These are phyloP conservation scores for Oreochromis spilurus DNA, from an alignment of 2,113 vertebrate genomes.

Conservation along the genomic window DNA sequence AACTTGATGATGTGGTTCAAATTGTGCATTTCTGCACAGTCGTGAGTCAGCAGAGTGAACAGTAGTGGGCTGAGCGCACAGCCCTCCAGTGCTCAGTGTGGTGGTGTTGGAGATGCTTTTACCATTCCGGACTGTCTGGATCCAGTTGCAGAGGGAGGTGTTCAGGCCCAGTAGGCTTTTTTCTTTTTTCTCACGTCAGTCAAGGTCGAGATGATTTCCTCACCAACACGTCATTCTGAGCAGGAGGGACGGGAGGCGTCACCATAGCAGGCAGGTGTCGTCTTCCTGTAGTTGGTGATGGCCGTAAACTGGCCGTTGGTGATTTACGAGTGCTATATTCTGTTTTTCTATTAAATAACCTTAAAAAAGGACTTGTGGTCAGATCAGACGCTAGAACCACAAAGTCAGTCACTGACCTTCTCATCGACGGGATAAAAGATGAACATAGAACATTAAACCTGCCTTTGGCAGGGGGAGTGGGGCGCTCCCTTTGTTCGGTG, in stretches of 20 bases:
- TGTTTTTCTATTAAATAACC: not conserved
- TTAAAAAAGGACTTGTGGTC: fast-evolving
- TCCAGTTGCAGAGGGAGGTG: not conserved
- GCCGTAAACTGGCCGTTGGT: not conserved
- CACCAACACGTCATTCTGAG: not conserved
- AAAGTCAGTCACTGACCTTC: not conserved
- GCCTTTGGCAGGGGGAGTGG: not conserved
- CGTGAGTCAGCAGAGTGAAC: not conserved
- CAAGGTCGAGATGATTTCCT: not conserved
- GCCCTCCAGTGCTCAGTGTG: not conserved
- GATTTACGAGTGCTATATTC: not conserved
- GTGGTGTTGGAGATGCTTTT: not conserved
- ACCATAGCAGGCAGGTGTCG: fast-evolving
- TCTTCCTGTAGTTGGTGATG: not conserved
- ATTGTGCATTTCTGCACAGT: not conserved
- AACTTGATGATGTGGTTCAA: fast-evolving
- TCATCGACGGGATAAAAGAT: not conserved
- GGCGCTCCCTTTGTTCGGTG: not conserved
- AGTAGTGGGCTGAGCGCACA: fast-evolving
- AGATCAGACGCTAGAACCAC: not conserved
- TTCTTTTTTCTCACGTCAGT: not conserved
- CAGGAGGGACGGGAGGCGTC: fast-evolving
- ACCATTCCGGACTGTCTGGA: not conserved
- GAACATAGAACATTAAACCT: not conserved
- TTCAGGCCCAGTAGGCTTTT: not conserved